Evolutionary conservation across 2,113 vertebrate genomes (phyloP).

Genomic region (Tamias sibiricus): DNA sequence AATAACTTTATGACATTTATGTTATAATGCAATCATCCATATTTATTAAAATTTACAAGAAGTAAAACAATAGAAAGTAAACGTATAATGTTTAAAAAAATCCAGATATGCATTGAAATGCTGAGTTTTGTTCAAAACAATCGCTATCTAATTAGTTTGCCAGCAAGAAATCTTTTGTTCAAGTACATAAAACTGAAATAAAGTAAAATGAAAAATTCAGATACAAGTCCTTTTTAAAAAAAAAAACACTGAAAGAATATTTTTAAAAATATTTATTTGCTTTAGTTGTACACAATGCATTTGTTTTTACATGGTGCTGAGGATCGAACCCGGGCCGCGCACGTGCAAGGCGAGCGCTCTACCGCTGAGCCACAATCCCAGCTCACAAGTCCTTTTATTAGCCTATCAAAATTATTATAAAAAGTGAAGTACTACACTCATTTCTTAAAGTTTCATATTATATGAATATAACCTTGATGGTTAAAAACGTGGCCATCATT

Average conservation of each 20-base stretch:
- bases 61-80: neutral
- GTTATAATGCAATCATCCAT: neutral
- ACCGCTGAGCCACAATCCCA: too few relatives aligned
- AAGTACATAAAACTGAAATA: neutral
- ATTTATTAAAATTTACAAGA: slow-evolving; percentile 20
- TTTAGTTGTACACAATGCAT: too few relatives aligned
- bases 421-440: neutral
- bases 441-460: neutral
- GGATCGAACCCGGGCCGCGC: too few relatives aligned
- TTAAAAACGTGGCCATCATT: neutral
- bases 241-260: too few relatives aligned
- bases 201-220: neutral
- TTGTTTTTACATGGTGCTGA: too few relatives aligned
- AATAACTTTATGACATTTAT: neutral
- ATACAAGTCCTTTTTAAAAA: neutral
- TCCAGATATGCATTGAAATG: neutral
- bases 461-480: neutral
- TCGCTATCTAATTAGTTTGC: neutral
- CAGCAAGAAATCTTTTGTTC: neutral
- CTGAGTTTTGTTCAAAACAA: neutral
- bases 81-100: neutral
- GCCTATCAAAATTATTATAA: neutral
- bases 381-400: neutral
- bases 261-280: too few relatives aligned
- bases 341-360: too few relatives aligned